Conservation (phyloP, 2,113 vertebrate genomes). For the Apeltes quadracus region DNA sequence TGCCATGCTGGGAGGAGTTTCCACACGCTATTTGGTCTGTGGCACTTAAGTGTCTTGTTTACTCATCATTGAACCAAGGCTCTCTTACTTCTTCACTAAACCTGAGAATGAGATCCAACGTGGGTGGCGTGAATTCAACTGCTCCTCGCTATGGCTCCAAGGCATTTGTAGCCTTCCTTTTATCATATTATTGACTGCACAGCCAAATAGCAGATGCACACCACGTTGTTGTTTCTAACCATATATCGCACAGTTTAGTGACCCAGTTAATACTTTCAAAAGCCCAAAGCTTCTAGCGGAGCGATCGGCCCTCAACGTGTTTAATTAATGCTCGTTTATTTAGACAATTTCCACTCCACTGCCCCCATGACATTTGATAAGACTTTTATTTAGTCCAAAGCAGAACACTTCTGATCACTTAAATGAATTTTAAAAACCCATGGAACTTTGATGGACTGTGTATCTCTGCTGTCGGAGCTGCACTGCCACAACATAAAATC, state of each 20-base stretch:
- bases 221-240: neutral
- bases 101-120: slow-evolving; percentile 2
- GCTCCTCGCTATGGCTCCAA: neutral
- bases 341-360: neutral
- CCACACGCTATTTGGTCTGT: slow-evolving; percentile 18
- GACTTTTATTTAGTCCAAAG: neutral
- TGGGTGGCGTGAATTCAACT: slow-evolving; percentile 2
- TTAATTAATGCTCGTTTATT: neutral
- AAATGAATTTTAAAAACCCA: neutral
- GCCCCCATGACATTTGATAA: neutral
- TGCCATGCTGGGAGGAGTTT: slow-evolving; percentile 5
- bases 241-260: neutral
- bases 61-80: slow-evolving; percentile 8
- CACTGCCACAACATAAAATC: neutral
- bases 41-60: slow-evolving; percentile 9
- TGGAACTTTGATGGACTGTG: neutral
- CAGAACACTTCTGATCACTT: neutral
- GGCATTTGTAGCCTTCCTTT: neutral
- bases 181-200: neutral
- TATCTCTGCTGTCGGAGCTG: too few species aligned
- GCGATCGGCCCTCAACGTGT: neutral
- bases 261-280: neutral
- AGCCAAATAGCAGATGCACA: neutral
- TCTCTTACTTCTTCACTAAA: neutral
- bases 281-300: neutral